Evolutionary conservation across 1,140 invertebrate genomes (phyloP).

Genomic region (Elysia chlorotica): DNA sequence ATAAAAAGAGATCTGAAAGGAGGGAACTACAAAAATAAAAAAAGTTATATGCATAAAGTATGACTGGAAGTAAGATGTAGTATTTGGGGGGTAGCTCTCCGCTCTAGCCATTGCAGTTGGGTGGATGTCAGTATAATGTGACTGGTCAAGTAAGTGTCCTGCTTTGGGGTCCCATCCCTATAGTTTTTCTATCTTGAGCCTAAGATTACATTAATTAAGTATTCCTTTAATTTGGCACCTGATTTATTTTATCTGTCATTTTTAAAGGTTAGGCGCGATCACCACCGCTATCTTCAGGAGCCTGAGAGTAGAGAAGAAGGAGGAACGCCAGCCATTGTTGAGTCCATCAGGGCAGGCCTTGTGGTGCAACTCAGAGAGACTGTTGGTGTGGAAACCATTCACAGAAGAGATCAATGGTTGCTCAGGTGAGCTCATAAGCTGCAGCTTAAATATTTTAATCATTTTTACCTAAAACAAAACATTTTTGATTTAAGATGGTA

Average conservation of each 20-base stretch:
- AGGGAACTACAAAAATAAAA: no score
- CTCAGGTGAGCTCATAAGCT: no score
- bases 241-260: background rate
- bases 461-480: background rate
- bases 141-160: no score
- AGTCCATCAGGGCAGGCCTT: slow-evolving; percentile 82
- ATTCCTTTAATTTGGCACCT: background rate
- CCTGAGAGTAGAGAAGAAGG: slow-evolving; percentile 80
- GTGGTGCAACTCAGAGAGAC: slow-evolving; percentile 86
- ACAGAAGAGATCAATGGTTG: background rate
- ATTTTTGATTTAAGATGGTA: background rate
- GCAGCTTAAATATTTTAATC: no score
- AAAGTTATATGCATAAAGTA: no score
- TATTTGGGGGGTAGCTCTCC: no score
- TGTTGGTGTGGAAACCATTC: background rate
- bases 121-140: no score
- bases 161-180: background rate
- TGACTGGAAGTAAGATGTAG: no score
- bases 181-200: background rate
- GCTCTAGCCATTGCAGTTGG: no score
- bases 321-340: slow-evolving; percentile 82
- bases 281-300: slow-evolving; percentile 69
- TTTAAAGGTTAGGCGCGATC: slow-evolving; percentile 58
- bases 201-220: background rate
- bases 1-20: no score